These are phyloP conservation scores for Dinocampus coccinellae DNA, from an alignment of 2,888 invertebrate genomes.

Conservation along the genomic window DNA sequence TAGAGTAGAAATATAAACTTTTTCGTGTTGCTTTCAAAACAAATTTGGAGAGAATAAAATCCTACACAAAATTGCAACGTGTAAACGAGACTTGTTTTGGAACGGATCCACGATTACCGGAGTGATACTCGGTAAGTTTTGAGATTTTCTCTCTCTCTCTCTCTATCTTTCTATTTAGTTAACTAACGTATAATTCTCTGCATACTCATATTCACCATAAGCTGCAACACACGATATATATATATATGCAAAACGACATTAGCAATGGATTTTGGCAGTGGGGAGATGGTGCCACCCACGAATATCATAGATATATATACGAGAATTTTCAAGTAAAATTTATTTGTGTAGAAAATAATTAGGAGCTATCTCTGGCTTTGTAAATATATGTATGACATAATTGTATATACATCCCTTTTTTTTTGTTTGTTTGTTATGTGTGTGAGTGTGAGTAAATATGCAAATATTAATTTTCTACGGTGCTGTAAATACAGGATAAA, in stretches of 20 bases:
- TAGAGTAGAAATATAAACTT: too few species aligned
- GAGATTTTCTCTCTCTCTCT: constrained; percentile 5
- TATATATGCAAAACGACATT: too few species aligned
- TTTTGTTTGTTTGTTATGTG: too few species aligned
- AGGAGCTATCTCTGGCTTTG: not conserved
- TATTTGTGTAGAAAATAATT: constrained; percentile 22
- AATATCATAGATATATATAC: not conserved
- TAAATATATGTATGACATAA: not conserved
- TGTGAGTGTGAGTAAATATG: not conserved
- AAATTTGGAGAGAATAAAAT: constrained; percentile 7
- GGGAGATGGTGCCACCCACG: constrained; percentile 25
- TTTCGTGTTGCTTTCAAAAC: not conserved
- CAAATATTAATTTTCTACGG: constrained; percentile 20
- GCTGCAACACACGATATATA: not conserved
- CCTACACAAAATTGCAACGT: constrained; percentile 21
- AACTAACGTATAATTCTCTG: not conserved
- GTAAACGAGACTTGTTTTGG: constrained; percentile 53
- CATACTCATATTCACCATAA: not conserved
- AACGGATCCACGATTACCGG: constrained; percentile 46
- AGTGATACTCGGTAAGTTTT: constrained; percentile 26
- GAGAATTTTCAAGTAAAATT: constrained; percentile 14
- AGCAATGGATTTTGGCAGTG: constrained; percentile 23
- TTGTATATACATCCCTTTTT: not conserved
- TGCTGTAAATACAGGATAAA: constrained; percentile 25
- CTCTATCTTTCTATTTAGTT: not conserved